A percentile compares a stretch with the other conserved stretches of the same genome.
phyloP scores from a whole-genome alignment of 2,113 vertebrate species.

The Calypte anna region DNA sequence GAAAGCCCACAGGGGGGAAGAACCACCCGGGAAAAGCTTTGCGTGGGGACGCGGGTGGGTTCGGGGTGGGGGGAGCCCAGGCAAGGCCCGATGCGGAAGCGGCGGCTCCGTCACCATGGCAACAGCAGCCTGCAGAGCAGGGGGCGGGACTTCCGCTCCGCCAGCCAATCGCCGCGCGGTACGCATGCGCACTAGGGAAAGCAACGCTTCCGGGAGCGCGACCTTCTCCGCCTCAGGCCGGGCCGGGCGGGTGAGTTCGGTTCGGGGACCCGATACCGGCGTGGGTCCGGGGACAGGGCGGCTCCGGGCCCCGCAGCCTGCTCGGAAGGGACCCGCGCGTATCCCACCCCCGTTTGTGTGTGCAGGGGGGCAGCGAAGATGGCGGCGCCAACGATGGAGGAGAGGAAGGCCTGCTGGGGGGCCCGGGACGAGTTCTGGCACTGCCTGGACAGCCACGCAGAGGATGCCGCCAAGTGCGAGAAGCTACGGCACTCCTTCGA shows the following conservation, averaged over 20 bases:
- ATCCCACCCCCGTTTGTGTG: fast-evolving
- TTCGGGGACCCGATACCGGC: too few species aligned
- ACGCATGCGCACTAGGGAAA: not conserved
- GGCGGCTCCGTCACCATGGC: not conserved
- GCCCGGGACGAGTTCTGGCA: slow-evolving; percentile 89
- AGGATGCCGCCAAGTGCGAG: slow-evolving; percentile 76
- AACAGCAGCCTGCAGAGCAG: not conserved
- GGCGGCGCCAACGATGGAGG: slow-evolving; percentile 85
- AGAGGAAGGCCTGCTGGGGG: slow-evolving; percentile 88
- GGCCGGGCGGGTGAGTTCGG: not conserved
- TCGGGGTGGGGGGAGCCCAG: too few species aligned
- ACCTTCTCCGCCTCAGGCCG: not conserved
- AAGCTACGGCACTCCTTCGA: slow-evolving; percentile 80
- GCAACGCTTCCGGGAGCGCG: not conserved
- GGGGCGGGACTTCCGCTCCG: not conserved
- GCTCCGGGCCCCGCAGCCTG: not conserved
- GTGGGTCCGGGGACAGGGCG: not conserved
- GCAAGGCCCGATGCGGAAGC: too few species aligned
- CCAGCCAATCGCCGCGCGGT: not conserved
- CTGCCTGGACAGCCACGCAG: slow-evolving; percentile 83
- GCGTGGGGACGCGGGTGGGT: too few species aligned
- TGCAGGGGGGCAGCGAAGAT: slow-evolving; percentile 55
- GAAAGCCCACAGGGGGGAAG: too few species aligned
- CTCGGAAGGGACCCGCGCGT: not conserved
- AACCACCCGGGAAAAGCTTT: too few species aligned